These are phyloP conservation scores for Tympanuchus pallidicinctus DNA, from an alignment of 2,113 vertebrate genomes.

Conservation along the genomic window DNA sequence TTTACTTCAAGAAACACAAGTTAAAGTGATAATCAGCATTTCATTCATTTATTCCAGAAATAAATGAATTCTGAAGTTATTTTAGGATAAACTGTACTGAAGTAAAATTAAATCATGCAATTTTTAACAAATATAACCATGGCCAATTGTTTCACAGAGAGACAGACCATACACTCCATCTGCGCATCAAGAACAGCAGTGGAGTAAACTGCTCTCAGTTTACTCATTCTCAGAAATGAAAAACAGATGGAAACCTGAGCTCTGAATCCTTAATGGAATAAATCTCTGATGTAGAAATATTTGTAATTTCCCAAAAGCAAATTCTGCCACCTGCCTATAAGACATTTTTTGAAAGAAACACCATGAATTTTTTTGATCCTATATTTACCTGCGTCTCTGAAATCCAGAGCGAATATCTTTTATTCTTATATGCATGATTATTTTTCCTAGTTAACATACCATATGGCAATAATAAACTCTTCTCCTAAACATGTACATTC, in stretches of 20 bases:
- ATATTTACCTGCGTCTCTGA: not conserved
- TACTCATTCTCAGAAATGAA: not conserved
- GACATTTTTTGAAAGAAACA: not conserved
- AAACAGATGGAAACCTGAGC: not conserved
- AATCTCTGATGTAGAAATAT: not conserved
- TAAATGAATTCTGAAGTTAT: not conserved
- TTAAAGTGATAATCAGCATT: not conserved
- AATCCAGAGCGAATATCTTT: not conserved
- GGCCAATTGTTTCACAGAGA: not conserved
- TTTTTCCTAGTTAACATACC: not conserved
- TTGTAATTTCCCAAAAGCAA: not conserved
- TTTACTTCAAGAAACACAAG: not conserved
- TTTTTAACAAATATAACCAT: not conserved
- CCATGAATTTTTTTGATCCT: not conserved
- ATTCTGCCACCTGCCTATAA: not conserved
- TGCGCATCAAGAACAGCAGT: not conserved
- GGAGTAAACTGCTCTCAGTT: not conserved
- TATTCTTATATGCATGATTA: not conserved
- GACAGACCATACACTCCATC: accelerated
- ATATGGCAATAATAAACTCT: not conserved
- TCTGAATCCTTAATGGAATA: not conserved
- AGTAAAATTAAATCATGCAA: not conserved
- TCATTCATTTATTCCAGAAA: not conserved
- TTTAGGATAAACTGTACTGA: not conserved
- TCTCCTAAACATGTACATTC: not conserved